Evolutionary conservation across 1,140 invertebrate genomes (phyloP), one percentile per base, ranked within the genome.

Genomic region (Drosophila ficusphila): DNA sequence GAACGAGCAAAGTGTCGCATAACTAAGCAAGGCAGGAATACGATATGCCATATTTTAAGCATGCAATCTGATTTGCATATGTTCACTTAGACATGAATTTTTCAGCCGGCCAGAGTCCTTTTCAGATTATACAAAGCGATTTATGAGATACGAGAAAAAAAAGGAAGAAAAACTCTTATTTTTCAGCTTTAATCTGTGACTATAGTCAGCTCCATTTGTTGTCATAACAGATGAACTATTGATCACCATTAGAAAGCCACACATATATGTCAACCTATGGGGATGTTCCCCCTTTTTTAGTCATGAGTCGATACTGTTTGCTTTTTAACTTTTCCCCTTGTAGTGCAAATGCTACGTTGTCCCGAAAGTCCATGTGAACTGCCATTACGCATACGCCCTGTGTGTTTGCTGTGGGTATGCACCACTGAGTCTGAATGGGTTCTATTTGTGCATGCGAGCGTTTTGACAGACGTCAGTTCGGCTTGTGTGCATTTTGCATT

Each of bases 371-470:
- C 25, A 21, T 46, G 41, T 53, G 62, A 42, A 44, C 49, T 70
- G 25, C 33, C 67, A 82, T 70, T 68, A 82, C 69, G 74, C 46
- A 88, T 88, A 88, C 83, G 82, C 56, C 70, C 65, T 62, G 77
- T 78, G 49, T 34, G 53, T 14, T n/a, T 12, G 46, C 14, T 46
- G 57, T 79, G 71, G 38, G 53, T 23, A 65, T 65, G 79, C 49
- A 49, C 46, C 76, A 69, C 19, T 69, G 54, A 38, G 27, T 56
- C 75, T 41, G 68, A 73, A 88, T 81, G 46, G 57, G 33, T 9
- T 61, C n/a, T 23, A 27, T 46, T 34, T 53, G 51, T 48, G 49
- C 38, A 61, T 62, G 79, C 47, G 34, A 61, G 51, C 49, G 44
- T 46, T 70, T 51, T 85, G 79, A 79, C 68, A 67, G 68, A 71